phyloP scores from a whole-genome alignment of 2,888 invertebrate species.

The Synergus japonicus region DNA sequence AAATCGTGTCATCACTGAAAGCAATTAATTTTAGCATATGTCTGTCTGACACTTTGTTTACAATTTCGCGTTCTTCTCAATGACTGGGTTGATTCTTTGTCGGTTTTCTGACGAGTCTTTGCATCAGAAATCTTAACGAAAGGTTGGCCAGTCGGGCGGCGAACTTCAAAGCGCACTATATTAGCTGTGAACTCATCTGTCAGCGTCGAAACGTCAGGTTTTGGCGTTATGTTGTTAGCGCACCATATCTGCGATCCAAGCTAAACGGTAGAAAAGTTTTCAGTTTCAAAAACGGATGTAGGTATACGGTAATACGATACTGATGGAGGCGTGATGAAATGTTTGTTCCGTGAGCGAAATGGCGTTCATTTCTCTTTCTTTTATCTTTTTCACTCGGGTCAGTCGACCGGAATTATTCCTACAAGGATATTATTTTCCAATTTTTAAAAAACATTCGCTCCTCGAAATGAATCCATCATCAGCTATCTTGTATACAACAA shows the following conservation, averaged over 20 bases:
- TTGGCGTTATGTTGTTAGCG: constrained; percentile 72
- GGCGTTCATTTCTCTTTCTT: constrained; percentile 7
- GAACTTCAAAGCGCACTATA: constrained; percentile 73
- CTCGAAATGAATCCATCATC: neutral
- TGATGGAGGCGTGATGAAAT: constrained; percentile 35
- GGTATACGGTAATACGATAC: constrained; percentile 26
- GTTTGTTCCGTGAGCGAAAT: constrained; percentile 13
- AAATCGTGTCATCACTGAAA: constrained; percentile 42
- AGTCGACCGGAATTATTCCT: constrained; percentile 3
- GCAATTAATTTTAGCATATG: constrained; percentile 54
- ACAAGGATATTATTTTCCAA: constrained; percentile 35
- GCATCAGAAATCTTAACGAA: constrained; percentile 58
- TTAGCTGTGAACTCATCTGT: constrained; percentile 76
- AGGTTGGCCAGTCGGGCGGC: constrained; percentile 63
- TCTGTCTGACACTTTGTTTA: constrained; percentile 53
- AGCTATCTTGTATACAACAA: constrained; percentile 10
- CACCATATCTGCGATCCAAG: constrained; percentile 60
- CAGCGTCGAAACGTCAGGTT: constrained; percentile 74
- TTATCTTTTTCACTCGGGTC: neutral
- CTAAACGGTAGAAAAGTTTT: constrained; percentile 55
- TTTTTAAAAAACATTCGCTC: constrained; percentile 17
- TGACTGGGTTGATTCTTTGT: constrained; percentile 53
- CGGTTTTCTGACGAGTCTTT: constrained; percentile 51
- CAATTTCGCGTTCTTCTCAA: constrained; percentile 54
- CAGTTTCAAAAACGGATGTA: constrained; percentile 43